Conservation (phyloP, 1,140 invertebrate genomes). For the Laupala kohalensis region DNA sequence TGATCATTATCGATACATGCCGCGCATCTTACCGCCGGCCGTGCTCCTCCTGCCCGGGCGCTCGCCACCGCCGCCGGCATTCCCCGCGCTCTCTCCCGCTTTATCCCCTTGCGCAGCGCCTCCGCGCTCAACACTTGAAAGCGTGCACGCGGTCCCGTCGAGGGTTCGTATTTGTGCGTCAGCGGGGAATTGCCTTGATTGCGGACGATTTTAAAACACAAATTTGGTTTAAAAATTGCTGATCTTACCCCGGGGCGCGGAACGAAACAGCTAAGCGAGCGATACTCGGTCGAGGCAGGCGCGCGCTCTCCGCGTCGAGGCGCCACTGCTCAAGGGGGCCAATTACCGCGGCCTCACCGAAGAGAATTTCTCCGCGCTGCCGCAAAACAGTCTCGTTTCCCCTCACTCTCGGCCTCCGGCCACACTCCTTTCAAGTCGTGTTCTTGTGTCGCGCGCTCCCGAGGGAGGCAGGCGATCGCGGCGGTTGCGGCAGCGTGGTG, state of each 20-base stretch:
- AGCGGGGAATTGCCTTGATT: neutral
- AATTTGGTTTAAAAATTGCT: neutral
- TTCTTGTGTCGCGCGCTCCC: neutral
- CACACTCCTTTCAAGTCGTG: constrained; percentile 10
- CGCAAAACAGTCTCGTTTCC: neutral
- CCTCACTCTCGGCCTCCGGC: too few relatives aligned
- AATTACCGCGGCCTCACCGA: neutral
- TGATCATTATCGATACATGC: too few relatives aligned
- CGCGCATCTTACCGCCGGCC: too few relatives aligned
- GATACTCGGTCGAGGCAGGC: too few relatives aligned
- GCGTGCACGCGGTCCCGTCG: too few relatives aligned
- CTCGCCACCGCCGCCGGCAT: too few relatives aligned
- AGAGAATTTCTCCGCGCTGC: neutral
- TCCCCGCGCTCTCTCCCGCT: too few relatives aligned
- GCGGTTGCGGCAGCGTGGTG: neutral
- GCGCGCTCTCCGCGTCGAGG: too few relatives aligned
- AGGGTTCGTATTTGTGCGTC: neutral
- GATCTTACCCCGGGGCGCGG: neutral
- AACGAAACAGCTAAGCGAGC: neutral
- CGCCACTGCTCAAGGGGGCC: neutral
- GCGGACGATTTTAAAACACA: neutral
- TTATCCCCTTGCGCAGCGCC: too few relatives aligned
- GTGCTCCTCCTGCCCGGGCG: too few relatives aligned
- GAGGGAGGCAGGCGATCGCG: neutral
- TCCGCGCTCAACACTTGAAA: neutral